A percentile compares a stretch with the other conserved stretches of the same genome.
Evolutionary conservation across 1,140 invertebrate genomes (phyloP).

Genomic region (Melanaphis sacchari): DNA sequence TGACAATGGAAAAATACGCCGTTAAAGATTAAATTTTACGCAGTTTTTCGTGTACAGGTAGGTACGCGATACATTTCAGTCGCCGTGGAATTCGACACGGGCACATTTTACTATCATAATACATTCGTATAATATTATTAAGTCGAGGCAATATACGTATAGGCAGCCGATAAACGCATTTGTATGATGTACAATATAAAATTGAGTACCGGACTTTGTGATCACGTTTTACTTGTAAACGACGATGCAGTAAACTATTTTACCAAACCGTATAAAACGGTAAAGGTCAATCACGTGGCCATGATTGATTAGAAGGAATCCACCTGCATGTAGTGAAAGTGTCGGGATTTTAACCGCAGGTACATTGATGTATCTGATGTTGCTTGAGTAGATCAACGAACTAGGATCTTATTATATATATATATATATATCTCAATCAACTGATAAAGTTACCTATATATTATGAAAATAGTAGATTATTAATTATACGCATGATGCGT

Average conservation of each 20-base stretch:
- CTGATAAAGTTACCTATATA: background rate
- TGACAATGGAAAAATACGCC: slow-evolving; percentile 34
- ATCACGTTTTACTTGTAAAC: background rate
- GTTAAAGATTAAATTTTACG: slow-evolving; percentile 21
- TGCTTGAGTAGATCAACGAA: background rate
- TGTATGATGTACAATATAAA: background rate
- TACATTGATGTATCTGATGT: background rate
- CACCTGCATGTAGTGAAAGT: slow-evolving; percentile 24
- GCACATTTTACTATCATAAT: background rate
- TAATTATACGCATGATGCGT: background rate
- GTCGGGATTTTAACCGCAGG: background rate
- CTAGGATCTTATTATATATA: background rate
- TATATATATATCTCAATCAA: background rate
- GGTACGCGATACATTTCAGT: background rate
- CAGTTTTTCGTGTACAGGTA: background rate
- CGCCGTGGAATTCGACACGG: background rate
- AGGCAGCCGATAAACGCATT: background rate
- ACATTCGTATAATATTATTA: background rate
- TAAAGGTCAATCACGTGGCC: slow-evolving; percentile 39
- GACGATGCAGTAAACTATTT: slow-evolving; percentile 15
- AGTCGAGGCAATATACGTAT: background rate
- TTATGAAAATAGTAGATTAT: background rate
- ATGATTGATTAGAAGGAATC: slow-evolving; percentile 27
- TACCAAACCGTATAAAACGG: background rate
- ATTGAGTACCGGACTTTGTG: background rate